Evolutionary conservation across 2,888 invertebrate species (phyloP), one percentile per base, ranked within the genome.

Genomic region (Synanthedon vespiformis): DNA sequence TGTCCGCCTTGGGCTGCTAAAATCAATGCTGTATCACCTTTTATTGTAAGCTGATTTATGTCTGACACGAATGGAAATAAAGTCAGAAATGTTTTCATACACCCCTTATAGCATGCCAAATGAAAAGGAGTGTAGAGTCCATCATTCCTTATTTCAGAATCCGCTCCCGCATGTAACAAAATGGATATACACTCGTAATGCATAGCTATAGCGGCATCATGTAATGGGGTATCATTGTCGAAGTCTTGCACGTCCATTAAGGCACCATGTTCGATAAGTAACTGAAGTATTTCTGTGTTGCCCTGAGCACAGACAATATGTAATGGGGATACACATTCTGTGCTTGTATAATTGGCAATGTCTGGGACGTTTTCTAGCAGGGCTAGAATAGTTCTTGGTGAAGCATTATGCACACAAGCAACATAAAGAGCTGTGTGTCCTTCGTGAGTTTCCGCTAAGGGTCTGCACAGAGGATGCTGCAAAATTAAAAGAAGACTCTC

Each of bases 171-270:
- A 65, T 81, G 75, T 41, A 88, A 54, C 13, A 88, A 64, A 1
- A 74, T 53, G n/a, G 66, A 59, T 4, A 81, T 71, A 12, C 79
- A 73, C 40, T 75, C 70, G 58, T 70, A 61, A 55, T 80, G 69
- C 13, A 59, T 63, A 16, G 64, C 65, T 51, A 80, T 57, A 27
- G 80, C 80, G 14, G 88, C 83, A 62, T 87, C 84, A 63, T 88
- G 88, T 52, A 88, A 60, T 6, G 88, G 82, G 40, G 87, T 86
- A 51, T 88, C 88, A 13, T 87, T 86, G 65, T 88, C 87, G 68
- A 80, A 86, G 59, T 88, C 88, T 61, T 80, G 80, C 4, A 80
- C 77, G 64, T 88, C 68, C 53, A 86, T 61, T 14, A 77, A 68
- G 11, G 88, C 85, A 27, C 80, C 82, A 66, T 83, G 73, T 12